Evolutionary conservation across 2,113 vertebrate genomes (phyloP), one percentile per base, ranked within the genome.

Genomic region (Cyanoramphus novaezelandiae): DNA sequence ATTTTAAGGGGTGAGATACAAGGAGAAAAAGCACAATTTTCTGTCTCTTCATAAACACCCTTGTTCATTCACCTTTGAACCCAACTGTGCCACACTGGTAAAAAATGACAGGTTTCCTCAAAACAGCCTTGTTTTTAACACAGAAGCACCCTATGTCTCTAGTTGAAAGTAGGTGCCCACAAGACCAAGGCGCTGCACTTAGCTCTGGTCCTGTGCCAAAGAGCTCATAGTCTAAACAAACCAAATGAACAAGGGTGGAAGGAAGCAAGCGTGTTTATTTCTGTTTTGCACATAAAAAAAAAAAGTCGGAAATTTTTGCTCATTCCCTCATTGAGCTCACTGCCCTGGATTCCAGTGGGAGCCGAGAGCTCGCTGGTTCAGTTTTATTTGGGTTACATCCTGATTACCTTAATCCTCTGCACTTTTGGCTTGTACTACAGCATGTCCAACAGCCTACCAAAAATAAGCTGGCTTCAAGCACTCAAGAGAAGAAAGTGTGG

Each of bases 231-330:
- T 80, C 62, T 65, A 47, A 85, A 39, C 35, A 47, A 37, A 76
- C 57, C 50, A 31, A 72, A 29, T 17, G 47, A 35, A 64, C 5
- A 17, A 27, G 49, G 28, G 15, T 65, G n/a, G 62, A 57, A 92
- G 87, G 60, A 88, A 88, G 57, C 62, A 62, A 64, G 69, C 25
- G 25, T 55, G 24, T 84, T 57, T 87, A 72, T 63, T 95, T 76
- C 76, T 79, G 41, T 17, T 88, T 57, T 72, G 82, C 27, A 39
- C 2, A 25, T 80, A 79, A 49, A 59, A 59, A 57, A 31, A 59
- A 59, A 19, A 55, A 89, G 50, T 14, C 86, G 86, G 94, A 93
- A 82, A 63, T 52, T 91, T 87, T 85, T 95, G 59, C 46, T 82
- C n/a, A 21, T 63, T 29, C 31, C 11, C 2, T 59, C 24, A 27